Evolutionary conservation across 2,113 vertebrate species (phyloP).

Genomic region (Petrocephalus zakoni): DNA sequence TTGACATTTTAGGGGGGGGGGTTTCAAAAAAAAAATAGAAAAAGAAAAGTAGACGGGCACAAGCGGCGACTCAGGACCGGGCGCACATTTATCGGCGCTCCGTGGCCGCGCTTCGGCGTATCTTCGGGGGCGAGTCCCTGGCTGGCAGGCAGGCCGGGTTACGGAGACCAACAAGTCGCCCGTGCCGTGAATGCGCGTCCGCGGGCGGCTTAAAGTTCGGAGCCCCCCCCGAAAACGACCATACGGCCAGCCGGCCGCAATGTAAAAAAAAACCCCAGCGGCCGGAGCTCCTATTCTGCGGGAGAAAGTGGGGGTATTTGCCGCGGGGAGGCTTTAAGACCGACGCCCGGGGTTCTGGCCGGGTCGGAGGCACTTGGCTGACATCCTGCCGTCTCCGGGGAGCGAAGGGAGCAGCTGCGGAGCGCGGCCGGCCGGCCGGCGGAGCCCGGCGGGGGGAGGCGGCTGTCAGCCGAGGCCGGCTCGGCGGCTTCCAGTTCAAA

Average conservation of each 20-base stretch:
- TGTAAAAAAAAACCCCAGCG: background rate
- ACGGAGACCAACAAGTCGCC: slow-evolving; percentile 24
- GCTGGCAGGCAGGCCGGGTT: slow-evolving; percentile 46
- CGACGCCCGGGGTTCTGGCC: background rate
- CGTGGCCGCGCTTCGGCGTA: background rate
- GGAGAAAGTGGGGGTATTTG: no score
- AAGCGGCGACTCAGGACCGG: slow-evolving; percentile 43
- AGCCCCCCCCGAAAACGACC: slow-evolving; percentile 1
- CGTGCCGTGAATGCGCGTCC: slow-evolving; percentile 30
- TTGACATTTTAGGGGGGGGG: slow-evolving; percentile 58
- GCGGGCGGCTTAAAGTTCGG: slow-evolving; percentile 20
- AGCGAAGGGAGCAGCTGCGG: background rate
- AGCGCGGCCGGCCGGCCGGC: background rate
- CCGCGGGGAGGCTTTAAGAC: background rate
- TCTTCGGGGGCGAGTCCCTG: slow-evolving; percentile 35
- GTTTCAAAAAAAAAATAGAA: slow-evolving; percentile 34
- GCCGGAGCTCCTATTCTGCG: background rate
- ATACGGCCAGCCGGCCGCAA: background rate
- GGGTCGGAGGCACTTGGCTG: slow-evolving; percentile 8
- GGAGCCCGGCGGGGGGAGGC: background rate
- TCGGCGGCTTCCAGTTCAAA: slow-evolving; percentile 9
- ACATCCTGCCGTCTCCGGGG: background rate
- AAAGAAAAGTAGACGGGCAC: slow-evolving; percentile 13
- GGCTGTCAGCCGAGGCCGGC: background rate
- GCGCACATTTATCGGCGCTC: slow-evolving; percentile 52